These are phyloP conservation scores for Etheostoma perlongum DNA, from an alignment of 2,797 vertebrate genomes.

Conservation along the genomic window DNA sequence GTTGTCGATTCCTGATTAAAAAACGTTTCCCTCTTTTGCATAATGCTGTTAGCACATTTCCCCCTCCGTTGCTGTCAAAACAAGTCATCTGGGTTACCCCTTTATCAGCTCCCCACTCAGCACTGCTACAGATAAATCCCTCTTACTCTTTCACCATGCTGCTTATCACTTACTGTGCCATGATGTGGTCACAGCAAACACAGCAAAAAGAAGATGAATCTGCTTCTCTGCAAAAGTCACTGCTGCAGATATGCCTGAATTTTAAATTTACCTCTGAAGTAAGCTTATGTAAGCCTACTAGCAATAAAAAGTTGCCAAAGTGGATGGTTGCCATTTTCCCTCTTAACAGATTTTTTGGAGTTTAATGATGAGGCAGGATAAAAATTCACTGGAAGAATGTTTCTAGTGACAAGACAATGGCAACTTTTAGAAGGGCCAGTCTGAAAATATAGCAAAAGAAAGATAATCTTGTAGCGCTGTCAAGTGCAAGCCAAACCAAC, in stretches of 20 bases:
- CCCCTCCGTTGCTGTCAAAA: constrained; percentile 65
- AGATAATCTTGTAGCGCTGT: not conserved
- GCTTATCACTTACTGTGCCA: constrained; percentile 77
- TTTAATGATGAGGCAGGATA: constrained; percentile 14
- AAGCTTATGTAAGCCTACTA: constrained; percentile 58
- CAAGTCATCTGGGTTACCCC: constrained; percentile 73
- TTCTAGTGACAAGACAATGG: not conserved
- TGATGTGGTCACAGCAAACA: constrained; percentile 78
- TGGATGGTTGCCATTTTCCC: constrained; percentile 45
- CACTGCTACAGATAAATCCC: constrained; percentile 78
- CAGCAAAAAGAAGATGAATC: constrained; percentile 76
- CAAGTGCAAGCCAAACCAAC: no score
- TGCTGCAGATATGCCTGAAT: constrained; percentile 65
- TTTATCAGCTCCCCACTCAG: constrained; percentile 77
- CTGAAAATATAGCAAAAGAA: not conserved
- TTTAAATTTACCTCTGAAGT: constrained; percentile 65
- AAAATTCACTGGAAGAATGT: not conserved
- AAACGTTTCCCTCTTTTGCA: constrained; percentile 51
- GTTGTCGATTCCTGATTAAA: constrained; percentile 58
- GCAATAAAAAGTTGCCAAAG: constrained; percentile 68
- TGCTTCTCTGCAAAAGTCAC: constrained; percentile 64
- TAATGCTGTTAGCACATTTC: constrained; percentile 56
- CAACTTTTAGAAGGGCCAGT: not conserved
- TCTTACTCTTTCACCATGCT: constrained; percentile 67
- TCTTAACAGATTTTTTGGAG: constrained; percentile 32